A percentile compares a stretch with the other conserved stretches of the same genome.
phyloP scores from a whole-genome alignment of 2,113 vertebrate genomes.

The Ochotona princeps region DNA sequence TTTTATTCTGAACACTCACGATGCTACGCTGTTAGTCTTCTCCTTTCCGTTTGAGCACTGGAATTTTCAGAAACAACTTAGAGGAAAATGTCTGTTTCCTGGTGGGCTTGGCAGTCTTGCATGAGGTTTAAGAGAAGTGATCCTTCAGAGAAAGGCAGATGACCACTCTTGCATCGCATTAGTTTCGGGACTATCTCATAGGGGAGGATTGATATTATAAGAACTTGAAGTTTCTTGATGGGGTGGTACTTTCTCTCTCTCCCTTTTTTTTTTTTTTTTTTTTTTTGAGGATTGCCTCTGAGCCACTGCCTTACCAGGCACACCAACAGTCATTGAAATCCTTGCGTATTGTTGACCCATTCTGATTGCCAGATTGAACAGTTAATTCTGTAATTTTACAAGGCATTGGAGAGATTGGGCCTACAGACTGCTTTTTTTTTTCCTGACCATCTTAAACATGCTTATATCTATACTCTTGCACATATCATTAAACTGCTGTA shows the following conservation, averaged over 20 bases:
- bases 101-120: neutral
- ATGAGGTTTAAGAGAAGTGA: neutral
- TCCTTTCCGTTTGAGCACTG: neutral
- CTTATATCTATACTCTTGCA: neutral
- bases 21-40: neutral
- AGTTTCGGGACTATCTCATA: neutral
- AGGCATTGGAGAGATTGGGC: neutral
- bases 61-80: conserved; percentile 26
- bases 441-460: neutral
- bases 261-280: neutral
- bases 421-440: neutral
- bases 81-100: neutral
- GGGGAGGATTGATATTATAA: neutral
- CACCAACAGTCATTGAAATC: neutral
- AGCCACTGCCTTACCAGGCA: rapidly evolving
- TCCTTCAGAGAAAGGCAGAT: neutral
- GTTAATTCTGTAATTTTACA: conserved; percentile 4
- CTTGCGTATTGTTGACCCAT: neutral
- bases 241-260: neutral
- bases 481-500: neutral
- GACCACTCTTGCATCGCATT: neutral
- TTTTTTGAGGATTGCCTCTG: neutral
- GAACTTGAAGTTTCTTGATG: neutral
- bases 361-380: neutral
- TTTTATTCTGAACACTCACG: neutral